Conservation (phyloP, 2,113 vertebrate genomes). For the Acrocephalus arundinaceus region DNA sequence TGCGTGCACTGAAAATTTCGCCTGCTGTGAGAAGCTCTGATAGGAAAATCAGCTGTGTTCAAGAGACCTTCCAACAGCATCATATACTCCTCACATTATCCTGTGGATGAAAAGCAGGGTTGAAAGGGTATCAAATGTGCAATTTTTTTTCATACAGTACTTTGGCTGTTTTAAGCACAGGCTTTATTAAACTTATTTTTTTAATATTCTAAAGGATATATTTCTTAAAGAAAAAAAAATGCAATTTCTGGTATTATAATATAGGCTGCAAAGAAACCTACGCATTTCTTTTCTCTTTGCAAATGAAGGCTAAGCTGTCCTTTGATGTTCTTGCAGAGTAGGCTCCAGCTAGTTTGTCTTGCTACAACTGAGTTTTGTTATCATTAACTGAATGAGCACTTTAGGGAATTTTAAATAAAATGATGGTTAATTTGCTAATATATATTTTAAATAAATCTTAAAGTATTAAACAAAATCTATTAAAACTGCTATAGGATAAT, state of each 20-base stretch:
- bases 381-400: constrained; percentile 49
- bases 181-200: constrained; percentile 69
- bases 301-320: constrained; percentile 56
- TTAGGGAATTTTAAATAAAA: constrained; percentile 52
- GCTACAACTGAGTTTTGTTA: constrained; percentile 45
- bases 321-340: constrained; percentile 27
- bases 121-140: constrained; percentile 55
- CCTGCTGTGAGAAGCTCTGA: background rate
- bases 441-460: constrained; percentile 52
- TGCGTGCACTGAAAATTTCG: background rate
- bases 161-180: constrained; percentile 68
- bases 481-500: constrained; percentile 28
- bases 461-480: constrained; percentile 20
- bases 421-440: constrained; percentile 23
- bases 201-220: constrained; percentile 63
- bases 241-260: constrained; percentile 57
- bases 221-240: constrained; percentile 66
- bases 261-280: constrained; percentile 53
- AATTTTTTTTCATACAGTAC: constrained; percentile 59
- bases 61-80: constrained; percentile 14
- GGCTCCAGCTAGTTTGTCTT: constrained; percentile 37
- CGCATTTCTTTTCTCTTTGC: constrained; percentile 42
- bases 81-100: constrained; percentile 27
- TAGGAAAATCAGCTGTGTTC: constrained; percentile 23
- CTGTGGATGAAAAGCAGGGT: constrained; percentile 60